Evolutionary conservation across 2,888 invertebrate species (phyloP).

Genomic region (Volucella inflata): DNA sequence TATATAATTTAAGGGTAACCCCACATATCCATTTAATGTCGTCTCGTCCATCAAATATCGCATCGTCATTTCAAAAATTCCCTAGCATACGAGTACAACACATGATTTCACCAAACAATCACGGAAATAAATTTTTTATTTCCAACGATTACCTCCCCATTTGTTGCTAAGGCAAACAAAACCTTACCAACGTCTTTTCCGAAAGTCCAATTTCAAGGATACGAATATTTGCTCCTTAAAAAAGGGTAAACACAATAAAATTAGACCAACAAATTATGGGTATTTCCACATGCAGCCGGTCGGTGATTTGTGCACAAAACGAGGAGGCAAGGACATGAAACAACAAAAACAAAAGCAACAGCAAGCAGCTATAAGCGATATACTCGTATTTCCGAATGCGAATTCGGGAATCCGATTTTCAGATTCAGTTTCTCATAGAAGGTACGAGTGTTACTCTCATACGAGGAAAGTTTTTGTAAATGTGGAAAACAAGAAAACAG

Average conservation of each 20-base stretch:
- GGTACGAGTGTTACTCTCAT: no score
- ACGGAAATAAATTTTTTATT: slow-evolving; percentile 39
- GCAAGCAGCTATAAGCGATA: slow-evolving; percentile 1
- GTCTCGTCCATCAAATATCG: not conserved
- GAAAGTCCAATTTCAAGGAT: slow-evolving; percentile 11
- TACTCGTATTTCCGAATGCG: slow-evolving; percentile 37
- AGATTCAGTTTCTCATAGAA: slow-evolving; percentile 43
- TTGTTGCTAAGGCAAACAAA: slow-evolving; percentile 50
- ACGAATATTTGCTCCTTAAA: slow-evolving; percentile 30
- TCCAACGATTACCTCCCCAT: slow-evolving; percentile 53
- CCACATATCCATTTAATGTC: not conserved
- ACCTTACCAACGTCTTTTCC: slow-evolving; percentile 2
- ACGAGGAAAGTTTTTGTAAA: no score
- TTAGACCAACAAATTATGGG: slow-evolving; percentile 70
- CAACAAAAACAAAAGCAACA: slow-evolving; percentile 16
- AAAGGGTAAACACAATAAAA: slow-evolving; percentile 71
- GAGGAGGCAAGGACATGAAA: slow-evolving; percentile 29
- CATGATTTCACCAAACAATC: slow-evolving; percentile 15
- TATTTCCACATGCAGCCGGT: slow-evolving; percentile 50
- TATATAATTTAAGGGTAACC: not conserved
- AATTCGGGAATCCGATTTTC: slow-evolving; percentile 2
- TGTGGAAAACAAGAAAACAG: slow-evolving; percentile 58
- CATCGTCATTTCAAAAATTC: slow-evolving; percentile 20
- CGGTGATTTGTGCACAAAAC: slow-evolving; percentile 55
- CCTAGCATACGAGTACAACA: slow-evolving; percentile 4